Base-by-base conservation (phyloP, 2,888 invertebrate genomes). In the Megastigmus dorsalis region DNA sequence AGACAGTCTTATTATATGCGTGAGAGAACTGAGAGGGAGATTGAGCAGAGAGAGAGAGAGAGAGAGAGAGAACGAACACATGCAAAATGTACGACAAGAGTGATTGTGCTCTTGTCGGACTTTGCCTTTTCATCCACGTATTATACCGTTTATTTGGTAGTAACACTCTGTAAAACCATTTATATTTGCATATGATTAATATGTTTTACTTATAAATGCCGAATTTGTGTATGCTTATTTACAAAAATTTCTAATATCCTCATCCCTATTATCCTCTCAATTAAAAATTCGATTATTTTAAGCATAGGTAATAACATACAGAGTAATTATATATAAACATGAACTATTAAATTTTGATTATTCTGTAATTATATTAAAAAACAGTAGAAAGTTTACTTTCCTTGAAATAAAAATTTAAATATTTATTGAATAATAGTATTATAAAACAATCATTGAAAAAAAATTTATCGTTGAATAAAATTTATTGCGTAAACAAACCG, bases 121-220 rank as follows among this genome's bases (percentile, higher is more conserved):
- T 65, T 57, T 55, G 54, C 50, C 57, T 74, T 77, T 81, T 83
- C 81, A 84, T 85, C 81, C 80, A 84, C 82, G 80, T 84, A 85
- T 83, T 84, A 81, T 84, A 82, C 81, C 80, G 80, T 84, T 85
- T 78, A 85, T 84, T 86, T 84, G 81, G 82, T 85, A 84, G 81
- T 81, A 45, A 80, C 81, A 85, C 80, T 81, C 82, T 85, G 85
- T 85, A 85, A 85, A 84, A 84, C 82, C 84, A 85, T 85, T 86
- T 85, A 85, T 85, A 85, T 85, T 85, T 86, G 83, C 85, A 85
- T 86, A 85, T 82, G 80, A 86, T 86, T 84, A 85, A 85, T 84
- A 86, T 85, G 85, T 85, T 85, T 85, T 85, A 85, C 81, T 86
- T 85, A 85, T 80, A 84, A 76, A 59, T 68, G 57, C 55, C 20